These are phyloP conservation scores for Alectoris magna DNA, from an alignment of 2,797 vertebrate species.

Conservation along the genomic window DNA sequence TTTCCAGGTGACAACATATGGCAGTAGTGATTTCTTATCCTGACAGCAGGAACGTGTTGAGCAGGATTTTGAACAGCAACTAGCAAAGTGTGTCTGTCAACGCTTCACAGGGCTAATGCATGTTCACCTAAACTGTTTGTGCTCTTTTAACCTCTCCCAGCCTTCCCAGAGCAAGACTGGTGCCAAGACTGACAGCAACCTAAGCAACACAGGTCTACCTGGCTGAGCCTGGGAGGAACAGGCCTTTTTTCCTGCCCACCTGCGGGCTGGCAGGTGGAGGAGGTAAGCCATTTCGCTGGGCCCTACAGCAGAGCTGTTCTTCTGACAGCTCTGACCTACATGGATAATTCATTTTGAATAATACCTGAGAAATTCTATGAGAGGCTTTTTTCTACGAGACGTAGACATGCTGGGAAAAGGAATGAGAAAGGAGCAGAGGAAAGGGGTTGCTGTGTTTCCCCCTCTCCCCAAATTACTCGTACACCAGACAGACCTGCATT, in stretches of 20 bases:
- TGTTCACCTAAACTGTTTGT: neutral
- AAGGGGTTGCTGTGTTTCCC: neutral
- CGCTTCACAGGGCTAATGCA: neutral
- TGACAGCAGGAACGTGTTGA: conserved; percentile 40
- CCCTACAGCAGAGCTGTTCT: neutral
- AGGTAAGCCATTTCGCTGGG: neutral
- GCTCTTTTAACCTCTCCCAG: neutral
- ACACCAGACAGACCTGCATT: neutral
- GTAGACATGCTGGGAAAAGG: accelerated
- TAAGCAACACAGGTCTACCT: neutral
- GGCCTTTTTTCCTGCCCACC: neutral
- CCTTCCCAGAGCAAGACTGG: neutral
- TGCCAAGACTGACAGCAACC: conserved; percentile 29
- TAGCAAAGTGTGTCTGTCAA: conserved; percentile 19
- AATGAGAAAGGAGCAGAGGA: neutral
- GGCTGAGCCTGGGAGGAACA: neutral
- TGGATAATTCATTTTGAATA: neutral
- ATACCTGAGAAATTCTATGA: neutral
- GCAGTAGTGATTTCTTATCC: conserved; percentile 43
- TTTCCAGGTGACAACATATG: conserved; percentile 40
- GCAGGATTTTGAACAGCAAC: neutral
- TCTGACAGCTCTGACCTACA: neutral
- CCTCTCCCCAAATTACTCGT: neutral
- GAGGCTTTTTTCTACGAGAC: neutral
- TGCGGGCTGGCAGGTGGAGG: neutral